Percentiles rank a stretch among this genome's conserved stretches.
Evolutionary conservation across 2,113 vertebrate genomes (phyloP).

Genomic region (Cairina moschata): DNA sequence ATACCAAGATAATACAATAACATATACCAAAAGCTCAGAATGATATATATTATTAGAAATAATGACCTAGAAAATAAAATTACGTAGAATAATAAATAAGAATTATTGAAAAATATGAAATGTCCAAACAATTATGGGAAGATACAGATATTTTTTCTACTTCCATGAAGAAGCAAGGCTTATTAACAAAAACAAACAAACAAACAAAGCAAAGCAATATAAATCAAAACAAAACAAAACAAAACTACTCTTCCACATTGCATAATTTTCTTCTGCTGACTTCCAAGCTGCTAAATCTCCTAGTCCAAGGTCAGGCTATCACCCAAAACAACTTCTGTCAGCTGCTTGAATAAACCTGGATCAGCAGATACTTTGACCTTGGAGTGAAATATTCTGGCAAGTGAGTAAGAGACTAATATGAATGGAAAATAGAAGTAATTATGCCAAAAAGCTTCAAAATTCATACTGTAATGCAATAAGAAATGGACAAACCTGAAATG

Average conservation of each 20-base stretch:
- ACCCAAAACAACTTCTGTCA: conserved; percentile 19
- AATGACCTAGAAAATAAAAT: neutral
- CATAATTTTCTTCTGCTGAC: neutral
- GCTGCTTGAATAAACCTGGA: neutral
- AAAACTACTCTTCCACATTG: neutral
- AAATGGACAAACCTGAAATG: conserved; percentile 7
- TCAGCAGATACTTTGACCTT: conserved; percentile 21
- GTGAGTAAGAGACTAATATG: neutral
- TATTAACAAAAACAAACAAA: neutral
- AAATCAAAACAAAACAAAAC: too few species aligned
- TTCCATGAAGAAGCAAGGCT: conserved; percentile 2
- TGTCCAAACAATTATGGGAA: neutral
- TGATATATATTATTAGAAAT: neutral
- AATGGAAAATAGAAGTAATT: conserved; percentile 1
- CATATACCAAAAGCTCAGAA: neutral
- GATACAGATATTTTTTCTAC: neutral
- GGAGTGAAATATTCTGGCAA: conserved; percentile 7
- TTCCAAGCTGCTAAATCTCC: conserved; percentile 18
- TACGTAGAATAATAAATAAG: neutral
- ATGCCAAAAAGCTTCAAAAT: neutral
- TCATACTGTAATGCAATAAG: neutral
- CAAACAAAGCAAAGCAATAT: too few species aligned
- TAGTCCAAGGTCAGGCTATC: conserved; percentile 15
- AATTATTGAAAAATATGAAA: neutral
- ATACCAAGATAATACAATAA: neutral